Conservation (phyloP, 2,888 invertebrate species). For the Agriopis marginaria region DNA sequence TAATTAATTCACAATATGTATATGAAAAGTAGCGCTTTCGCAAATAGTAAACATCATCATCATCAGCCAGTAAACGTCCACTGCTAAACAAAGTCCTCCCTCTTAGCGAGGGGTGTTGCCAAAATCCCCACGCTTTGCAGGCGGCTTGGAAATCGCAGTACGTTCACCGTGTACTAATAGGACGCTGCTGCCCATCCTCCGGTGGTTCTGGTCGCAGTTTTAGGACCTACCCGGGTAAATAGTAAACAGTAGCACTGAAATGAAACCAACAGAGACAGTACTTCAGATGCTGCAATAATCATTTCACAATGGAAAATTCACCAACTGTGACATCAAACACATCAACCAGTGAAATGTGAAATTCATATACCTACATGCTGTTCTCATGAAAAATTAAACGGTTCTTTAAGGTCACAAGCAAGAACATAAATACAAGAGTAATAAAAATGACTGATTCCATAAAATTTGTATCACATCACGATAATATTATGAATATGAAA, state of each 20-base stretch:
- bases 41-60: background rate
- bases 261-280: background rate
- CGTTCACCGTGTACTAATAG: too few relatives aligned
- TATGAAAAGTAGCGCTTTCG: conserved; percentile 2
- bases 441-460: conserved; percentile 9
- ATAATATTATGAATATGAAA: background rate
- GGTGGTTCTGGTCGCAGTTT: too few relatives aligned
- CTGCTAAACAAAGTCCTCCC: too few relatives aligned
- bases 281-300: conserved; percentile 1
- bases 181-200: too few relatives aligned
- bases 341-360: conserved; percentile 14
- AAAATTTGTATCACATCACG: conserved; percentile 3
- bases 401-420: conserved; percentile 11
- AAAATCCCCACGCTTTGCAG: too few relatives aligned
- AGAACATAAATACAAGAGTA: conserved; percentile 3
- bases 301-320: conserved; percentile 6
- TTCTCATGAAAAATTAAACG: conserved; percentile 21
- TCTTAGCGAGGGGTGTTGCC: too few relatives aligned
- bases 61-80: too few relatives aligned
- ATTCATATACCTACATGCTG: conserved; percentile 8
- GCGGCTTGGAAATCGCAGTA: too few relatives aligned
- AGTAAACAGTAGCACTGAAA: background rate
- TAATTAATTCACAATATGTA: conserved; percentile 11
- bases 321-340: too few relatives aligned
- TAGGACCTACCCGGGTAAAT: too few relatives aligned